phyloP scores from a whole-genome alignment of 2,888 invertebrate species.

The Mythimna vitellina region DNA sequence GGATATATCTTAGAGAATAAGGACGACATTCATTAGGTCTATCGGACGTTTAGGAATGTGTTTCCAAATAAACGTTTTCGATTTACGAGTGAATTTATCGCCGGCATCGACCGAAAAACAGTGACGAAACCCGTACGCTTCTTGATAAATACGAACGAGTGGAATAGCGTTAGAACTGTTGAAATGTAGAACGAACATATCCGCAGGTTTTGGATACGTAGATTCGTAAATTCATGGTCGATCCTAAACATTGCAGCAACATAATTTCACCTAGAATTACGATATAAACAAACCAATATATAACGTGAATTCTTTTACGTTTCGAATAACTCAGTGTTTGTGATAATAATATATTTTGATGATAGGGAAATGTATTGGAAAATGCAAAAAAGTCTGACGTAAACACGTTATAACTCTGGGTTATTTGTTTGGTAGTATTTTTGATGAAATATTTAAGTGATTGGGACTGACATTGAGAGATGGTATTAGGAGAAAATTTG shows the following conservation, averaged over 20 bases:
- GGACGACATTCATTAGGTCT: slow-evolving; percentile 47
- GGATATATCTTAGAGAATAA: slow-evolving; percentile 38
- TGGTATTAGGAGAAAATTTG: slow-evolving; percentile 15
- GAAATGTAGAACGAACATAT: slow-evolving; percentile 20
- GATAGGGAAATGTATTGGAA: slow-evolving; percentile 19
- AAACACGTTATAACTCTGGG: slow-evolving; percentile 25
- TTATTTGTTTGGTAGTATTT: slow-evolving; percentile 23
- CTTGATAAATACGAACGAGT: slow-evolving; percentile 44
- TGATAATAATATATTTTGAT: slow-evolving; percentile 30
- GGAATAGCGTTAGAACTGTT: slow-evolving; percentile 27
- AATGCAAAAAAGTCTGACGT: slow-evolving; percentile 11
- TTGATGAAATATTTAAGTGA: slow-evolving; percentile 15
- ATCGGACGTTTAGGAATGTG: slow-evolving; percentile 29
- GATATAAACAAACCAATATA: slow-evolving; percentile 43
- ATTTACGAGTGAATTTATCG: slow-evolving; percentile 57
- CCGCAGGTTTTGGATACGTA: neutral
- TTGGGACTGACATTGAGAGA: neutral
- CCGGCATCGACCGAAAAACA: slow-evolving; percentile 33
- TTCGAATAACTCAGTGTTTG: slow-evolving; percentile 34
- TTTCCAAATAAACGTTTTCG: slow-evolving; percentile 39
- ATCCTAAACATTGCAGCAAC: slow-evolving; percentile 6
- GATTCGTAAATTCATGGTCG: slow-evolving; percentile 14
- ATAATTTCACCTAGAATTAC: slow-evolving; percentile 28
- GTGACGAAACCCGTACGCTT: slow-evolving; percentile 45
- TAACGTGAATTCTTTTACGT: slow-evolving; percentile 36